Conservation (phyloP, 2,888 invertebrate genomes). For the Idaea biselata region DNA sequence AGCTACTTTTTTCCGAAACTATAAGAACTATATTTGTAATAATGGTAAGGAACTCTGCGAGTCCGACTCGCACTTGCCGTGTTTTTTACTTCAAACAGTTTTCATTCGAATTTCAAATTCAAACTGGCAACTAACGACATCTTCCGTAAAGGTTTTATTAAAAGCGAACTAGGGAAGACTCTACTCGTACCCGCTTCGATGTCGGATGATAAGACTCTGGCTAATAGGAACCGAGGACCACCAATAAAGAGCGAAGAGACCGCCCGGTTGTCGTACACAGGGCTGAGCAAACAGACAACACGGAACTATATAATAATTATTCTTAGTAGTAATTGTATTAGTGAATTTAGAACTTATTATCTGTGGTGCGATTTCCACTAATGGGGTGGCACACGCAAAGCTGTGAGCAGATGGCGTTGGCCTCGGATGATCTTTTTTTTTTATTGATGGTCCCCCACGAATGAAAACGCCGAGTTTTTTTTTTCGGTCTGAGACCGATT, state of each 20-base stretch:
- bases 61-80: too few relatives aligned
- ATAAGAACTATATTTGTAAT: too few relatives aligned
- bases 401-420: too few relatives aligned
- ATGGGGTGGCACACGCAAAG: too few relatives aligned
- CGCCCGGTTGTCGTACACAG: neutral
- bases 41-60: too few relatives aligned
- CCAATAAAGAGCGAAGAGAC: slow-evolving; percentile 39
- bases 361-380: too few relatives aligned
- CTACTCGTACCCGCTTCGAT: slow-evolving; percentile 42
- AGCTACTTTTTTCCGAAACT: too few relatives aligned
- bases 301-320: neutral
- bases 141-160: slow-evolving; percentile 26
- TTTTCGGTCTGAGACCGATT: too few relatives aligned
- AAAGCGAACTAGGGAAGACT: slow-evolving; percentile 30
- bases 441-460: too few relatives aligned
- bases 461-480: too few relatives aligned
- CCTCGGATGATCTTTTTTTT: too few relatives aligned
- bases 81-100: neutral
- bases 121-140: slow-evolving; percentile 25
- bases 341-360: too few relatives aligned
- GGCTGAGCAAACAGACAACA: neutral
- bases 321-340: neutral
- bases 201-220: slow-evolving; percentile 38
- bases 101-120: slow-evolving; percentile 21
- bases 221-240: slow-evolving; percentile 48